A percentile compares a stretch with the other conserved stretches of the same genome.
phyloP scores from a whole-genome alignment of 2,888 invertebrate species.

The Andrena minutula region DNA sequence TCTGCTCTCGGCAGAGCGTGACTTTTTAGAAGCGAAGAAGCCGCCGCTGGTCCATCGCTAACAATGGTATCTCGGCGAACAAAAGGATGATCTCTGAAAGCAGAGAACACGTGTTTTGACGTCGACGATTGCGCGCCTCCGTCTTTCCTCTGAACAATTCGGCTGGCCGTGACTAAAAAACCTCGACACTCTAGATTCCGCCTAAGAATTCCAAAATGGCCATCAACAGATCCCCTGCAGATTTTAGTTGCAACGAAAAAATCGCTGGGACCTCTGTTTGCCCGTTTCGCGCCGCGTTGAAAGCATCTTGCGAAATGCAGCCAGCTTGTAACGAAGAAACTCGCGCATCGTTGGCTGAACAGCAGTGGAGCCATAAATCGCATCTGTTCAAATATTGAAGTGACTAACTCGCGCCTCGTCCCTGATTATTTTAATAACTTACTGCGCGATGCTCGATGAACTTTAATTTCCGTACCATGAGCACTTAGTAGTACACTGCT shows the following conservation, averaged over 20 bases:
- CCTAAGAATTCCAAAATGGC: not conserved
- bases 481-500: too few species aligned
- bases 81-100: conserved; percentile 58
- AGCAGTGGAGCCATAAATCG: conserved; percentile 31
- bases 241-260: not conserved
- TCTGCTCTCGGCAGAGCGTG: conserved; percentile 47
- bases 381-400: conserved; percentile 46
- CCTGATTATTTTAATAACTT: conserved; percentile 35
- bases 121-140: conserved; percentile 42
- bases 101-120: conserved; percentile 48
- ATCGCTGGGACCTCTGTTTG: not conserved
- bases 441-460: not conserved
- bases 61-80: conserved; percentile 57
- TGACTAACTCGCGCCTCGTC: conserved; percentile 21
- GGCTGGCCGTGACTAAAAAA: conserved; percentile 14
- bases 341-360: not conserved
- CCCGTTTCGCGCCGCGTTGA: not conserved
- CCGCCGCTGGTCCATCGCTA: conserved; percentile 24
- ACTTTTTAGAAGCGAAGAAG: conserved; percentile 45
- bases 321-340: not conserved
- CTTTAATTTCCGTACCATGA: not conserved
- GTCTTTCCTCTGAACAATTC: conserved; percentile 20
- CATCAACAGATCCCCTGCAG: not conserved
- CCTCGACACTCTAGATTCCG: not conserved
- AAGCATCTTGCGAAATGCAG: not conserved